Base-by-base conservation (phyloP, 1,140 invertebrate genomes). In the Parasteatoda tepidariorum region DNA sequence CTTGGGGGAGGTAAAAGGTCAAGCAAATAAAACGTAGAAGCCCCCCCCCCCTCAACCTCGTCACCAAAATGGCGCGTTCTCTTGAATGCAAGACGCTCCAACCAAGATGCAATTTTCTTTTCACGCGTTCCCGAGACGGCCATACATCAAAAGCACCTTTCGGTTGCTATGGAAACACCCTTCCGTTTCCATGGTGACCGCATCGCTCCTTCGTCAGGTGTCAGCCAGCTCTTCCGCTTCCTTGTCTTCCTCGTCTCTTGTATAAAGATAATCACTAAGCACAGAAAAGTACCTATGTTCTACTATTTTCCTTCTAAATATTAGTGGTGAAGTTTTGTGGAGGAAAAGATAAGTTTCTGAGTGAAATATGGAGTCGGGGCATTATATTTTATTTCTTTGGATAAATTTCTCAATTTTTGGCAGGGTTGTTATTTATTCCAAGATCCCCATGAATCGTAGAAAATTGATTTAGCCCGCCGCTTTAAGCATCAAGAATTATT, bases 121-220 rank as follows among this genome's bases (percentile, higher is more conserved):
- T 78, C 74, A 66, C 74, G 74, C 74, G 76, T 57, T 79, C 76
- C 76, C 76, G 13, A 28, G 64, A 61, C 66, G 76, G 76, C 62
- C 48, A 79, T 79, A 79, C 76, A 79, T 79, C 76, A 79, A 79
- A 79, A 79, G 76, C 76, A 79, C 76, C 76, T 79, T 79, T 68
- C 76, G 62, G 76, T 79, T 68, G 64, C 64, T 33, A 41, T 30
- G 66, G 76, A 15, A 57, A 79, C 76, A 24, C 76, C 33, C 57
- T 61, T 38, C 28, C 48, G 76, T 79, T 68, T 26, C 66, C 64
- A 79, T 79, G 48, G 76, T 24, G 18, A 79, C 64, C 48, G 30
- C 76, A 68, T 79, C 76, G 26, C 66, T 64, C 61, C 55, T 78
- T 78, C 62, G 76, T 79, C 76, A 79, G 64, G 76, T 79, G 76